phyloP scores from a whole-genome alignment of 2,113 vertebrate genomes.

The Grammomys surdaster region DNA sequence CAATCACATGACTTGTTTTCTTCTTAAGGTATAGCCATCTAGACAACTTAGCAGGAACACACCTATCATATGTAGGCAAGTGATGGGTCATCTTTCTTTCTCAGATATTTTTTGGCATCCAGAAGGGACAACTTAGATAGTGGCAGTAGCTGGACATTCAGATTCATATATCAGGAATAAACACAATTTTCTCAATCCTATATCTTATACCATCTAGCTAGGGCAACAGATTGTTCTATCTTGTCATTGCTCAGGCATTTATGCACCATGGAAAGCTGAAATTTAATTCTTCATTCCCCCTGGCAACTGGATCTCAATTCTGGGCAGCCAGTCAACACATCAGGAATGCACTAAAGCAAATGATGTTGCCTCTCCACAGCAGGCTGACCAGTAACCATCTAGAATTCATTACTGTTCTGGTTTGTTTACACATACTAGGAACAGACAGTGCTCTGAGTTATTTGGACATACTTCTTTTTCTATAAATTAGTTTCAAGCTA shows the following conservation, averaged over 20 bases:
- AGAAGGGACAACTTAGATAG: neutral
- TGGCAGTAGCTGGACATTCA: neutral
- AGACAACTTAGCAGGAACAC: neutral
- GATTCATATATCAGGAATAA: neutral
- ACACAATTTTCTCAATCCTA: neutral
- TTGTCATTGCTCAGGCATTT: conserved; percentile 10
- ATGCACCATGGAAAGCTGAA: neutral
- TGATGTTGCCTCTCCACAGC: conserved; percentile 66
- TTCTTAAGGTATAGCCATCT: neutral
- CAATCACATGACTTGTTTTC: neutral
- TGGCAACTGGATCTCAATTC: conserved; percentile 70
- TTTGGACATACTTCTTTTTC: conserved; percentile 23
- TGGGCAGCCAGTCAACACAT: conserved; percentile 69
- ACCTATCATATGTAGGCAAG: fast-evolving
- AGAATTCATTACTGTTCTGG: conserved; percentile 75
- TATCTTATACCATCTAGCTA: neutral
- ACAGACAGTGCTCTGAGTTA: conserved; percentile 61
- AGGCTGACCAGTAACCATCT: conserved; percentile 71
- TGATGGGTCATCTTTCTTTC: neutral
- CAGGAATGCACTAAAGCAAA: conserved; percentile 72
- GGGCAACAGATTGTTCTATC: neutral
- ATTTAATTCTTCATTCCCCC: conserved; percentile 61
- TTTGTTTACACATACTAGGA: conserved; percentile 56
- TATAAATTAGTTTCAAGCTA: conserved; percentile 65
- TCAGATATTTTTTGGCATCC: neutral